Evolutionary conservation across 2,797 vertebrate species (phyloP).

Genomic region (Steatocranus sp.): DNA sequence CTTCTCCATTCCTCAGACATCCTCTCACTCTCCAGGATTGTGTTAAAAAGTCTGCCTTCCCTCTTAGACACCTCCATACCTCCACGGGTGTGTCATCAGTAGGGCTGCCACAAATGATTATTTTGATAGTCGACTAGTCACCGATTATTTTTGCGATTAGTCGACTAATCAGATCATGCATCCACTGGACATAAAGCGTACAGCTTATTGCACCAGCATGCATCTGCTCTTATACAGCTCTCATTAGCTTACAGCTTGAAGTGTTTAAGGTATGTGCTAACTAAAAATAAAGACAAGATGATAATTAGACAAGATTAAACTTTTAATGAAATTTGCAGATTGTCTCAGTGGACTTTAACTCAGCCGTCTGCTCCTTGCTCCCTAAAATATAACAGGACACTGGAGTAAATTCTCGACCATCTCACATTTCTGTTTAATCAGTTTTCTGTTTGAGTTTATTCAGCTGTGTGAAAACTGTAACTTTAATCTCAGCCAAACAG

Average conservation of each 20-base stretch:
- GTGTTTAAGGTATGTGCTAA: not conserved
- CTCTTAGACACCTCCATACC: rapidly evolving
- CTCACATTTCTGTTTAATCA: not conserved
- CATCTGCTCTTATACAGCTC: rapidly evolving
- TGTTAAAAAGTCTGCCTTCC: not conserved
- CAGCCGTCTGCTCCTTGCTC: not conserved
- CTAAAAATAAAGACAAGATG: not conserved
- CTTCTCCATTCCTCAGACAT: not conserved
- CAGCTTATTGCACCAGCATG: not conserved
- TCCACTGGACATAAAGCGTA: rapidly evolving
- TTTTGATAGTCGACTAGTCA: not conserved
- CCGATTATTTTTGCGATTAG: not conserved
- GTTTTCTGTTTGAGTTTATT: not conserved
- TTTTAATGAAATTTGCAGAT: not conserved
- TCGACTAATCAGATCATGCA: not conserved
- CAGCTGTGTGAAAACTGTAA: rapidly evolving
- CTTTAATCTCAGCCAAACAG: not conserved
- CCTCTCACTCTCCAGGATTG: not conserved
- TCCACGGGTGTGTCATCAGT: not conserved
- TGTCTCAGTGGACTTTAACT: not conserved
- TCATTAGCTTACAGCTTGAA: not conserved
- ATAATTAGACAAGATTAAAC: not conserved
- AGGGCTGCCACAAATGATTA: not conserved
- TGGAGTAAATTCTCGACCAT: rapidly evolving
- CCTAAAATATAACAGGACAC: rapidly evolving